Conservation (phyloP, 2,888 invertebrate genomes). For the Automeris io region DNA sequence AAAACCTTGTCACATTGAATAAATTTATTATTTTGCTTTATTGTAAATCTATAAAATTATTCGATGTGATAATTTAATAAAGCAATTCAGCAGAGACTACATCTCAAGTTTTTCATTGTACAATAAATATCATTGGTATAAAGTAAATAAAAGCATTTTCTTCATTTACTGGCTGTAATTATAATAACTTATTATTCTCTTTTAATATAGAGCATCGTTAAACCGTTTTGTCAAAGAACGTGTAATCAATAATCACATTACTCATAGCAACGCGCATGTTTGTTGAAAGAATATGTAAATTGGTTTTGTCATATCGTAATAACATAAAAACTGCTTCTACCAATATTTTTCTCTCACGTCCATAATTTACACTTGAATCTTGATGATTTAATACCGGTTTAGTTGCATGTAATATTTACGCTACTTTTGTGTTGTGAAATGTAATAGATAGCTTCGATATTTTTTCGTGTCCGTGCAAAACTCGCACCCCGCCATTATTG, state of each 20-base stretch:
- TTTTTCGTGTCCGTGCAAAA: constrained; percentile 49
- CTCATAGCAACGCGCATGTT: constrained; percentile 25
- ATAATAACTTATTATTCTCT: no score
- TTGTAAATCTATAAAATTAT: no score
- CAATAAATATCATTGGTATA: no score
- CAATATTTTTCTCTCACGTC: constrained; percentile 26
- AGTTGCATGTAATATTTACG: constrained; percentile 52
- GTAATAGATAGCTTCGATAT: constrained; percentile 51
- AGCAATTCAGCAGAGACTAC: no score
- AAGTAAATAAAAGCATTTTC: no score
- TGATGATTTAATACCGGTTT: constrained; percentile 48
- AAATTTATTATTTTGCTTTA: no score
- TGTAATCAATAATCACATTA: constrained; percentile 38
- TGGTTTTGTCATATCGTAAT: constrained; percentile 23
- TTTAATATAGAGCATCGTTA: no score
- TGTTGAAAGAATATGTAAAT: constrained; percentile 39
- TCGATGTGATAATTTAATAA: no score
- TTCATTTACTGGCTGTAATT: no score
- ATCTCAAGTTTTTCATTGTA: no score
- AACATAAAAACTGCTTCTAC: constrained; percentile 28
- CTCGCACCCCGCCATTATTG: constrained; percentile 50
- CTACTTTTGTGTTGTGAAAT: constrained; percentile 44
- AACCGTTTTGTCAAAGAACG: constrained; percentile 30
- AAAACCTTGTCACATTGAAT: no score
- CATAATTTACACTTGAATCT: constrained; percentile 39